Evolutionary conservation across 2,113 vertebrate genomes (phyloP).

Genomic region (Menura novaehollandiae): DNA sequence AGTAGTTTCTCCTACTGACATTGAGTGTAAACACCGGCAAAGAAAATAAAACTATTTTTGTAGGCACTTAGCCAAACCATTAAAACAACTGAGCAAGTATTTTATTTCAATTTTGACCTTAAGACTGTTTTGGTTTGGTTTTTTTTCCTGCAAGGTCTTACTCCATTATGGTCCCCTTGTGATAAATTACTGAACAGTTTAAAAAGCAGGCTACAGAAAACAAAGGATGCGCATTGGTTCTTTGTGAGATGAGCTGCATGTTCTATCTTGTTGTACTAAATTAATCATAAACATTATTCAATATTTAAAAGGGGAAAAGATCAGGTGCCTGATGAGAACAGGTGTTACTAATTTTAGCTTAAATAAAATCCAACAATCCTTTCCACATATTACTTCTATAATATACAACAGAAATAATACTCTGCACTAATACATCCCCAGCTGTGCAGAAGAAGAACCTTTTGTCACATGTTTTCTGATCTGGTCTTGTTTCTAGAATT

Average conservation of each 20-base stretch:
- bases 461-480: neutral
- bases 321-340: neutral
- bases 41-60: neutral
- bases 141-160: neutral
- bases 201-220: neutral
- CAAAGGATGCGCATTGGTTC: neutral
- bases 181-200: neutral
- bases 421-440: neutral
- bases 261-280: conserved; percentile 6
- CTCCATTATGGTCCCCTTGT: neutral
- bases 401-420: neutral
- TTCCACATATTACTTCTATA: neutral
- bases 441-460: neutral
- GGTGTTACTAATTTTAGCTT: neutral
- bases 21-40: neutral
- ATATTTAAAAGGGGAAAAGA: neutral
- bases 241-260: neutral
- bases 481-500: neutral
- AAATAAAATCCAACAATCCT: neutral
- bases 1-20: neutral
- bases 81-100: neutral
- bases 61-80: neutral
- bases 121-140: neutral
- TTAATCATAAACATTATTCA: neutral
- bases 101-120: neutral